A percentile compares a stretch with the other conserved stretches of the same genome.
phyloP scores from a whole-genome alignment of 1,140 invertebrate species.

The Luehdorfia chinensis region DNA sequence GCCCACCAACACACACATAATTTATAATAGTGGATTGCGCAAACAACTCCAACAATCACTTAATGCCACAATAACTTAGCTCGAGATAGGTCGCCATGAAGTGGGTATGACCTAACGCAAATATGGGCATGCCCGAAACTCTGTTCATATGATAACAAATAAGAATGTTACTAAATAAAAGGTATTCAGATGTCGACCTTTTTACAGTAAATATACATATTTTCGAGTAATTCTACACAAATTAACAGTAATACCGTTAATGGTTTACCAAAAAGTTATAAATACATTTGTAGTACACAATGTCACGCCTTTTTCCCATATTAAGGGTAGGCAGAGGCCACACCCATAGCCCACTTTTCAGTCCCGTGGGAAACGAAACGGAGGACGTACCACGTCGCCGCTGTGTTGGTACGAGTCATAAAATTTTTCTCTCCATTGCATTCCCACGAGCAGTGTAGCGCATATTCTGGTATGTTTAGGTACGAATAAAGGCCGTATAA shows the following conservation, averaged over 20 bases:
- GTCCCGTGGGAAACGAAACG: too few relatives aligned
- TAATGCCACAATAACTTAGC: constrained; percentile 12
- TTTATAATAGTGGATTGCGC: neutral
- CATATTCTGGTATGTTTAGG: too few relatives aligned
- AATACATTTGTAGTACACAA: neutral
- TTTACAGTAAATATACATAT: neutral
- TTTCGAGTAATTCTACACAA: neutral
- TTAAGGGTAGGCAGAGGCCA: too few relatives aligned
- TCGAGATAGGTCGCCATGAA: constrained; percentile 3
- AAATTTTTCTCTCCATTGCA: too few relatives aligned
- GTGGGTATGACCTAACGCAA: constrained; percentile 5
- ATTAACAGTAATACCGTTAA: neutral
- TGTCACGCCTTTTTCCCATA: too few relatives aligned
- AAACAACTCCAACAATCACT: constrained; percentile 4
- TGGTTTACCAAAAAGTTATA: neutral
- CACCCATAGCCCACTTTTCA: too few relatives aligned
- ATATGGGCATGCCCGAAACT: constrained; percentile 3
- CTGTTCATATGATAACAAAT: neutral
- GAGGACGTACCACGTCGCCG: too few relatives aligned
- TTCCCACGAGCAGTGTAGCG: neutral
- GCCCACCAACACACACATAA: neutral
- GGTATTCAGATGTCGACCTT: constrained; percentile 2
- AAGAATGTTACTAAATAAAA: constrained; percentile 5
- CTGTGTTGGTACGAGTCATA: too few relatives aligned
- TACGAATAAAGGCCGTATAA: too few relatives aligned